These are phyloP conservation scores for Tychaedon coryphoeus DNA, from an alignment of 2,113 vertebrate genomes.

Conservation along the genomic window DNA sequence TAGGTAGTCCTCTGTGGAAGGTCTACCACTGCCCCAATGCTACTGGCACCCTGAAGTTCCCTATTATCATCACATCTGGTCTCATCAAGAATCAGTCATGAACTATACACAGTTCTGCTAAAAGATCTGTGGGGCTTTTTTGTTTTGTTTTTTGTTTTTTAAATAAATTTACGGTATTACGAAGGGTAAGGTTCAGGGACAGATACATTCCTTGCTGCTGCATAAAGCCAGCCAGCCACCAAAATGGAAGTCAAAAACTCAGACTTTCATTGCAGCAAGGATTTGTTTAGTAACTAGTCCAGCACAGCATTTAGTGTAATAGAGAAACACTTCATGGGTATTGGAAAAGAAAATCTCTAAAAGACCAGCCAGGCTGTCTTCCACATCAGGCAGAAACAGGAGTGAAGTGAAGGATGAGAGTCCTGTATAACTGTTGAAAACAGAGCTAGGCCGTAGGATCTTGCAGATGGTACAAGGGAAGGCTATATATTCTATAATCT, in stretches of 20 bases:
- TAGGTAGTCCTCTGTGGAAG: neutral
- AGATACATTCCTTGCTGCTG: neutral
- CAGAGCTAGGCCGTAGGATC: neutral
- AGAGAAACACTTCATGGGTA: neutral
- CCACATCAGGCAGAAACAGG: neutral
- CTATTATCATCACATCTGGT: neutral
- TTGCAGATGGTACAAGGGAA: neutral
- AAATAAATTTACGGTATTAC: too few relatives aligned
- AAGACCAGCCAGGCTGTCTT: neutral
- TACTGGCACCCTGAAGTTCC: neutral
- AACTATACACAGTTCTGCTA: neutral
- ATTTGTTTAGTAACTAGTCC: neutral
- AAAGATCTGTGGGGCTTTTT: neutral
- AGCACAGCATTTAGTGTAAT: neutral
- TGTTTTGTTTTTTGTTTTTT: too few relatives aligned
- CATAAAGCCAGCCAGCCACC: neutral
- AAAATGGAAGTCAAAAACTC: neutral
- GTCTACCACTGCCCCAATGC: fast-evolving
- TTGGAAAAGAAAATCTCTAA: neutral
- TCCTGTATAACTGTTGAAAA: neutral
- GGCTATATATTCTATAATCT: fast-evolving
- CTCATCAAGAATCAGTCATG: neutral
- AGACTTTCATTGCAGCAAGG: neutral
- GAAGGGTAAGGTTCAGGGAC: neutral
- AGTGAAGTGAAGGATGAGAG: neutral